phyloP scores from a whole-genome alignment of 1,140 invertebrate genomes.

The Olivierus martensii region DNA sequence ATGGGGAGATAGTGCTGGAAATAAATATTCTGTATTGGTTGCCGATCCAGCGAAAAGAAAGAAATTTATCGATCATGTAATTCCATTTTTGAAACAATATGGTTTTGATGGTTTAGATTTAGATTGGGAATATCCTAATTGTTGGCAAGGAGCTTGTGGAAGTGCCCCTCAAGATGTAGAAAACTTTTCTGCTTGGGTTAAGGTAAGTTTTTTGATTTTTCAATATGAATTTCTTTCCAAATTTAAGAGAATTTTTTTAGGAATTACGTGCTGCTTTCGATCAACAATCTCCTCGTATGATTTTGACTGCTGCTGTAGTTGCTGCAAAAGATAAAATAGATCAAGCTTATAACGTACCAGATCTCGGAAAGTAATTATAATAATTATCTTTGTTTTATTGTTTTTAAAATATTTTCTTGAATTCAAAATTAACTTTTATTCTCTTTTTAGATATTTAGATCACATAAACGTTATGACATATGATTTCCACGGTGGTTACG shows the following conservation, averaged over 20 bases:
- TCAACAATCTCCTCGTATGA: conserved; percentile 32
- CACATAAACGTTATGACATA: conserved; percentile 31
- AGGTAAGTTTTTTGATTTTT: conserved; percentile 14
- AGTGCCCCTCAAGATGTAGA: not conserved
- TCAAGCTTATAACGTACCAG: conserved; percentile 55
- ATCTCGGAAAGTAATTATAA: conserved; percentile 23
- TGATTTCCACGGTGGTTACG: conserved; percentile 33
- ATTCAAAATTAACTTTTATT: not conserved
- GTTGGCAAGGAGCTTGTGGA: conserved; percentile 54
- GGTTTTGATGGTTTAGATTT: conserved; percentile 90
- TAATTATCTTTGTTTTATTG: not conserved
- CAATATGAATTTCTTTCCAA: too few species aligned
- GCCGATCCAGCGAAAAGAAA: conserved; percentile 46
- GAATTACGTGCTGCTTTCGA: conserved; percentile 46
- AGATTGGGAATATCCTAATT: conserved; percentile 89
- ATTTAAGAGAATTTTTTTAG: conserved; percentile 24
- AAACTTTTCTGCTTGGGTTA: not conserved
- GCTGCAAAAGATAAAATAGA: conserved; percentile 53
- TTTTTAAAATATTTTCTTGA: not conserved
- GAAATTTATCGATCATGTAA: conserved; percentile 50
- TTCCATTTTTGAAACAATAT: conserved; percentile 50
- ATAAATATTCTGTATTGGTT: conserved; percentile 45
- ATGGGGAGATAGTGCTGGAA: conserved; percentile 51
- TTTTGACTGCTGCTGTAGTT: conserved; percentile 51
- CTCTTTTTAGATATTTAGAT: conserved; percentile 18